phyloP scores from a whole-genome alignment of 2,888 invertebrate species.

The Teleiodes luculella region DNA sequence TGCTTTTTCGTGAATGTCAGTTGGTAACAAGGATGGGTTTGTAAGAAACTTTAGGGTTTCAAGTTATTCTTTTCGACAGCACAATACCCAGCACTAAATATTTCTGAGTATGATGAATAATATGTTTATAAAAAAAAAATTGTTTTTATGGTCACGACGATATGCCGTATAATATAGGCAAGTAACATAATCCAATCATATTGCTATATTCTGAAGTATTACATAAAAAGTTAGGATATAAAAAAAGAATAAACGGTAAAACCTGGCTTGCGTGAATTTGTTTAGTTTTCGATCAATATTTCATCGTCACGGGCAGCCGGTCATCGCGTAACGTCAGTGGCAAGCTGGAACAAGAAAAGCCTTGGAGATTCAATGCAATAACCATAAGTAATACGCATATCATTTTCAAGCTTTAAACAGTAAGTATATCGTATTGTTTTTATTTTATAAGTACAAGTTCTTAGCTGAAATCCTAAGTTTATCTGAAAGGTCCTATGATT shows the following conservation, averaged over 20 bases:
- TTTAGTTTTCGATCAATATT: constrained; percentile 62
- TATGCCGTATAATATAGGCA: no score
- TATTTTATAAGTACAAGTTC: no score
- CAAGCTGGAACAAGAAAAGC: constrained; percentile 28
- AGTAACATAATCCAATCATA: no score
- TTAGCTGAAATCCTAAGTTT: no score
- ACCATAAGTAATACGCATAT: no score
- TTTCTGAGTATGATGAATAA: neutral
- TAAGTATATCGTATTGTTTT: no score
- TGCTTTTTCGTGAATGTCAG: constrained; percentile 23
- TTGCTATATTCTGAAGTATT: no score
- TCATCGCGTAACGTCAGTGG: constrained; percentile 46
- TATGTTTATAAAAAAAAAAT: neutral
- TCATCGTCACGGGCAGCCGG: constrained; percentile 59
- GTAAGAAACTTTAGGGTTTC: neutral
- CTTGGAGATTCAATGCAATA: constrained; percentile 11
- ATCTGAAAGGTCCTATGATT: no score
- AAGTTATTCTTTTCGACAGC: neutral
- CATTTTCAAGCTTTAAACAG: no score
- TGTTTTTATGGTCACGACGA: no score
- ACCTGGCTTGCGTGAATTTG: constrained; percentile 36
- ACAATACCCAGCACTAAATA: neutral
- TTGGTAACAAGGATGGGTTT: neutral
- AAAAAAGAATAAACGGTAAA: neutral
- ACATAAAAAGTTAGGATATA: neutral